These are phyloP conservation scores for Tapera naevia DNA, from an alignment of 2,797 vertebrate species.

Conservation along the genomic window DNA sequence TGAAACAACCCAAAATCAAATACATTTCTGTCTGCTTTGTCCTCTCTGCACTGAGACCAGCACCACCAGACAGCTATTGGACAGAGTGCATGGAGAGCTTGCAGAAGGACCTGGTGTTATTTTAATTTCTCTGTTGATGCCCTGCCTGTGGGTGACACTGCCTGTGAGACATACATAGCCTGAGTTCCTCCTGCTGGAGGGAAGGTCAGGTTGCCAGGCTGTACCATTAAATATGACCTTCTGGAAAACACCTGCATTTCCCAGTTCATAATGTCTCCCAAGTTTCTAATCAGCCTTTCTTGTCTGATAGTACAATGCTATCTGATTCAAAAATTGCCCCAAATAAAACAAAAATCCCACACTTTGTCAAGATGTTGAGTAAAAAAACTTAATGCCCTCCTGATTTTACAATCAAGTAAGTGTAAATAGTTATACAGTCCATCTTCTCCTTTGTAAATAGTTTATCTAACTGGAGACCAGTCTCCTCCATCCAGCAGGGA, in stretches of 20 bases:
- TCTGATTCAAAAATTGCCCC: neutral
- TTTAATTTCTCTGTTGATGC: neutral
- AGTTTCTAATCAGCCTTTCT: neutral
- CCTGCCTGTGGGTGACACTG: neutral
- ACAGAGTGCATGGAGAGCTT: neutral
- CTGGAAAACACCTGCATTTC: neutral
- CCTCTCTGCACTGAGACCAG: neutral
- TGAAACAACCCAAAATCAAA: slow-evolving; percentile 4
- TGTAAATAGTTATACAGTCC: neutral
- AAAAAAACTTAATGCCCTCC: neutral
- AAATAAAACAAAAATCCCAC: neutral
- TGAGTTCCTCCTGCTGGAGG: neutral
- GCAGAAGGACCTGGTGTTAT: neutral
- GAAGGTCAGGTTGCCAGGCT: neutral
- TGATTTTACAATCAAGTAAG: neutral
- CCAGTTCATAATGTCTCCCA: neutral
- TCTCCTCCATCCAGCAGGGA: neutral
- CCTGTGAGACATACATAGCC: neutral
- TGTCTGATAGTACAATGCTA: neutral
- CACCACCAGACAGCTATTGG: neutral
- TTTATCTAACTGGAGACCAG: neutral
- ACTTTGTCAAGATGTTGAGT: neutral
- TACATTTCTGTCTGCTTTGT: neutral
- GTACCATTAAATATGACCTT: neutral
- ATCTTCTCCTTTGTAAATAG: neutral